Conservation (phyloP, 2,113 vertebrate species). For the Dolichallabes microphthalmus region DNA sequence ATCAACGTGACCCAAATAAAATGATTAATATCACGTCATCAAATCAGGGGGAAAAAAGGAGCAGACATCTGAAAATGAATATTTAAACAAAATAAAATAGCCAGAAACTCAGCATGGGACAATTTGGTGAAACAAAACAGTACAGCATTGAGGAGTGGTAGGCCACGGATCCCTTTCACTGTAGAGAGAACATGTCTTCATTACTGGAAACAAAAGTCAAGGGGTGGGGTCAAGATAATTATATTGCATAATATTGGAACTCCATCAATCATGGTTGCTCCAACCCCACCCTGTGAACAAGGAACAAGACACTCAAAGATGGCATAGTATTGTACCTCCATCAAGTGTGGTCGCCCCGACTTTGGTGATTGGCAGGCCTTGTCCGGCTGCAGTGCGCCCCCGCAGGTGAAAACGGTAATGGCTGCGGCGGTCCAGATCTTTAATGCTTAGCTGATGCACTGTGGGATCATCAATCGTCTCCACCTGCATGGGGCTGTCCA, state of each 20-base stretch:
- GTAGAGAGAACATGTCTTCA: not conserved
- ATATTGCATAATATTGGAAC: no score
- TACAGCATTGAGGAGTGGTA: not conserved
- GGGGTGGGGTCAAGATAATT: no score
- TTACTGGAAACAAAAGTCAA: not conserved
- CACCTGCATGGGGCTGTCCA: constrained; percentile 79
- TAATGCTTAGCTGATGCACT: constrained; percentile 67
- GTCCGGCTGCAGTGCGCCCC: constrained; percentile 73
- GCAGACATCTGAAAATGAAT: not conserved
- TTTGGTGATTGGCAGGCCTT: constrained; percentile 70
- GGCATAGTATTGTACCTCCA: constrained; percentile 61
- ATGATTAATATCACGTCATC: not conserved
- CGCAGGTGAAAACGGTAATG: constrained; percentile 80
- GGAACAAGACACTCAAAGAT: not conserved
- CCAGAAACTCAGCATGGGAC: not conserved
- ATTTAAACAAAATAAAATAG: not conserved
- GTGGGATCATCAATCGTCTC: constrained; percentile 72
- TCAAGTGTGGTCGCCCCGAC: constrained; percentile 81
- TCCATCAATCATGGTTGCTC: no score
- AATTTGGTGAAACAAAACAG: not conserved
- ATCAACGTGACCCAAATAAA: constrained; percentile 5
- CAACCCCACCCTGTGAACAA: no score
- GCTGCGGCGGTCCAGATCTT: constrained; percentile 69
- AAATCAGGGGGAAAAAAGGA: not conserved
- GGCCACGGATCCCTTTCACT: not conserved